These are phyloP conservation scores for Archaeoteleia sp. DNA, from an alignment of 2,888 invertebrate species.

Conservation along the genomic window DNA sequence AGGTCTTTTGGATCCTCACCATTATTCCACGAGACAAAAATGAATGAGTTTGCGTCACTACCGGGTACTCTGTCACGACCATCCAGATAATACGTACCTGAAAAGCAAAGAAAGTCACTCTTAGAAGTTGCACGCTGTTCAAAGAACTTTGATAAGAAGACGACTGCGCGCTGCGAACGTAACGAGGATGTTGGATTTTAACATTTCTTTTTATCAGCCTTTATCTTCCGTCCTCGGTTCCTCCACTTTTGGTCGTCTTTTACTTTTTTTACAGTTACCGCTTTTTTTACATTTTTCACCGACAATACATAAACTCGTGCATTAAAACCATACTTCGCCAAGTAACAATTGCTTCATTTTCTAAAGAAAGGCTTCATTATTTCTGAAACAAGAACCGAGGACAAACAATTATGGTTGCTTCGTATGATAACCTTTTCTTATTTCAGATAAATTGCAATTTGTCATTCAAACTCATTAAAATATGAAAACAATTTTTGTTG, in stretches of 20 bases:
- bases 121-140: conserved; percentile 15
- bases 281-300: not conserved
- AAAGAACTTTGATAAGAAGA: conserved; percentile 31
- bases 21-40: conserved; percentile 18
- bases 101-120: conserved; percentile 39
- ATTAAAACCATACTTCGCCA: not conserved
- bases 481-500: no score
- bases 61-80: conserved; percentile 10
- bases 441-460: no score
- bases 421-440: no score
- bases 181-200: conserved; percentile 2
- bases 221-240: not conserved
- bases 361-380: not conserved
- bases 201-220: conserved; percentile 1
- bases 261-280: no score
- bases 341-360: conserved; percentile 3
- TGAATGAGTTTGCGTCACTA: conserved; percentile 12
- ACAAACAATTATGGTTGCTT: no score
- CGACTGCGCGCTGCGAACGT: conserved; percentile 3
- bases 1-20: conserved; percentile 24
- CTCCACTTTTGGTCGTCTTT: no score
- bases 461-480: no score
- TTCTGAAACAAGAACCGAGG: no score
- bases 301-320: not conserved
- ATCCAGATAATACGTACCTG: conserved; percentile 35